Conservation (phyloP, 92 coral and sea anemone genomes). For the Meandrina meandrites region DNA sequence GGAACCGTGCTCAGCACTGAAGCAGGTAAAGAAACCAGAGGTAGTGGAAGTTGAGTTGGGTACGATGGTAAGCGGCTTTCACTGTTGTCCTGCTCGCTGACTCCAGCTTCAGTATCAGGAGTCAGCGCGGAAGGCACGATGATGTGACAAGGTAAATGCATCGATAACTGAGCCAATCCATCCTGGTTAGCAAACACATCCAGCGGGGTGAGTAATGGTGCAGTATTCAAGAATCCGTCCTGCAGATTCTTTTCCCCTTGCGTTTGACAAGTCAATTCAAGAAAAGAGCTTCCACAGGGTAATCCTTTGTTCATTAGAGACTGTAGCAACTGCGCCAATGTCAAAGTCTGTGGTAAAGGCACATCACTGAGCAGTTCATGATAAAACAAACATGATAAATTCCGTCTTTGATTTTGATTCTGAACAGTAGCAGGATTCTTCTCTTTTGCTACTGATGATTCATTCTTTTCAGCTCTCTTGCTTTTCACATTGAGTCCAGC, state of each 20-base stretch:
- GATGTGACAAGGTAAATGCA: conserved; percentile 70
- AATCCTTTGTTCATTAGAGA: conserved; percentile 69
- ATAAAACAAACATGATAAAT: conserved; percentile 34
- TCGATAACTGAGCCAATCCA: conserved; percentile 86
- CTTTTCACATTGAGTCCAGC: conserved; percentile 92
- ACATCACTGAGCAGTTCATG: conserved; percentile 64
- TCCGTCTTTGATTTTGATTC: conserved; percentile 29
- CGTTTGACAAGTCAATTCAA: conserved; percentile 65
- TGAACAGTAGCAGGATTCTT: conserved; percentile 32
- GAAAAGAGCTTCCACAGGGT: conserved; percentile 67
- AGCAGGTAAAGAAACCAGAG: conserved; percentile 76
- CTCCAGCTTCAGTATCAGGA: conserved; percentile 24
- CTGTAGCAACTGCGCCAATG: conserved; percentile 68
- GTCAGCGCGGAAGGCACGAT: conserved; percentile 44
- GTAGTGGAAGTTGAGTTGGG: conserved; percentile 66
- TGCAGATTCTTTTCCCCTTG: conserved; percentile 17
- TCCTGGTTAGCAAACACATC: conserved; percentile 83
- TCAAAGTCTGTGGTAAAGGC: conserved; percentile 67
- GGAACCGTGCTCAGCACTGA: conserved; percentile 91
- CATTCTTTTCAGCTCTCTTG: conserved; percentile 78
- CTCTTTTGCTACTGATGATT: conserved; percentile 43
- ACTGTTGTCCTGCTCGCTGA: not conserved
- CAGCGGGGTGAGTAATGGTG: conserved; percentile 70
- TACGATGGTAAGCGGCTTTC: conserved; percentile 34
- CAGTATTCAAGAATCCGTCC: not conserved